A percentile compares a stretch with the other conserved stretches of the same genome.
Evolutionary conservation across 2,888 invertebrate species (phyloP).

Genomic region (Octonoba sinensis): DNA sequence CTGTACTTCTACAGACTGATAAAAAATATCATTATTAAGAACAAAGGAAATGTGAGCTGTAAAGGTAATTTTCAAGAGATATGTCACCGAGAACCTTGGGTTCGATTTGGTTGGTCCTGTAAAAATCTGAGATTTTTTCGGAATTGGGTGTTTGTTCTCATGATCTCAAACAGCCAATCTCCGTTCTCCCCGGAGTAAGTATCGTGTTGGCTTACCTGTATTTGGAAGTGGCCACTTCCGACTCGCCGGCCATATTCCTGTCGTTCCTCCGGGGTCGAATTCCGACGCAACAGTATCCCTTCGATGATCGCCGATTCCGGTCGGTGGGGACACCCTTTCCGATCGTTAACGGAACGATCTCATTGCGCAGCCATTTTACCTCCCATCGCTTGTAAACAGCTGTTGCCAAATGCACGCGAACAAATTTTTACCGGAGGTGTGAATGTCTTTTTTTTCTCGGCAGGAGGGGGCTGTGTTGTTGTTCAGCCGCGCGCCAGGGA

Average conservation of each 20-base stretch:
- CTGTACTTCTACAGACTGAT: too few species aligned
- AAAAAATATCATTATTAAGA: too few species aligned
- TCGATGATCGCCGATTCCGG: conserved; percentile 27
- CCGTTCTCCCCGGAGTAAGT: neutral
- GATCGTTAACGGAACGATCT: neutral
- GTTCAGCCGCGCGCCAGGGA: too few species aligned
- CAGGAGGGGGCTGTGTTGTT: too few species aligned
- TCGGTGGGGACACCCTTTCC: neutral
- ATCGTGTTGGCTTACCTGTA: conserved; percentile 25
- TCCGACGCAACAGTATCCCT: conserved; percentile 39
- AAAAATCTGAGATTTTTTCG: too few species aligned
- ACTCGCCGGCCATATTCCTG: conserved; percentile 34
- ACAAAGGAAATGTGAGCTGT: too few species aligned
- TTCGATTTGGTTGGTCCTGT: too few species aligned
- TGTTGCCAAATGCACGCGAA: conserved; percentile 17
- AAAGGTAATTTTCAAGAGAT: too few species aligned
- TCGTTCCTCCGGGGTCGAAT: neutral
- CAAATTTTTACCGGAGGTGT: neutral
- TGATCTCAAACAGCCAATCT: too few species aligned
- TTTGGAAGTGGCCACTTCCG: conserved; percentile 13
- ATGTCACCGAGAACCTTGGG: too few species aligned
- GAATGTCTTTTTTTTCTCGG: too few species aligned
- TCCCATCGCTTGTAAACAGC: conserved; percentile 1
- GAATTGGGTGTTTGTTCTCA: too few species aligned
- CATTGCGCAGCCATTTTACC: conserved; percentile 16